phyloP scores from a whole-genome alignment of 2,797 vertebrate species.

The Loriculus beryllinus region DNA sequence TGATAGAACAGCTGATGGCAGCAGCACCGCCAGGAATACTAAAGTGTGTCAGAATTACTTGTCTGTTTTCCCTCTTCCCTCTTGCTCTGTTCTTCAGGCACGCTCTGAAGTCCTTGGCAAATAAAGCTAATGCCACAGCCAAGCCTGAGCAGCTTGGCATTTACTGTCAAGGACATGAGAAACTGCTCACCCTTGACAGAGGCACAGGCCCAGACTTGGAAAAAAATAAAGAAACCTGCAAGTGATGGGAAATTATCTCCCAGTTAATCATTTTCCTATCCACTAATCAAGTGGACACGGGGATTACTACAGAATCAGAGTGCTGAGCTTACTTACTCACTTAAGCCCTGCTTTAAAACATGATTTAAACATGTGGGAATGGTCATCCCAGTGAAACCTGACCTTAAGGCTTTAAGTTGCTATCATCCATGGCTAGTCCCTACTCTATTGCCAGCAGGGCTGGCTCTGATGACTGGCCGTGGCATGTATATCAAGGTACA shows the following conservation, averaged over 20 bases:
- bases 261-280: background rate
- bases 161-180: constrained; percentile 56
- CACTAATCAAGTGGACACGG: background rate
- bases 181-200: constrained; percentile 39
- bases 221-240: background rate
- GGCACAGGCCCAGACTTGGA: background rate
- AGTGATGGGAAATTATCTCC: background rate
- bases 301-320: background rate
- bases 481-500: background rate
- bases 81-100: constrained; percentile 54
- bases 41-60: constrained; percentile 61
- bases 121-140: constrained; percentile 7
- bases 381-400: background rate
- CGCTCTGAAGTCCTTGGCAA: constrained; percentile 62
- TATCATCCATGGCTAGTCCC: background rate
- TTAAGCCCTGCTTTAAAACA: background rate
- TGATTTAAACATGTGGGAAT: background rate
- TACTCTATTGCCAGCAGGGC: background rate
- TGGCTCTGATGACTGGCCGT: background rate
- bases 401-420: background rate
- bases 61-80: constrained; percentile 45
- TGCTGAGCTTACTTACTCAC: background rate
- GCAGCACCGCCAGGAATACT: constrained; percentile 64
- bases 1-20: constrained; percentile 71
- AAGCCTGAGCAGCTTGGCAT: constrained; percentile 49